Evolutionary conservation across 2,797 vertebrate genomes (phyloP).

Genomic region (Xyrichtys novacula): DNA sequence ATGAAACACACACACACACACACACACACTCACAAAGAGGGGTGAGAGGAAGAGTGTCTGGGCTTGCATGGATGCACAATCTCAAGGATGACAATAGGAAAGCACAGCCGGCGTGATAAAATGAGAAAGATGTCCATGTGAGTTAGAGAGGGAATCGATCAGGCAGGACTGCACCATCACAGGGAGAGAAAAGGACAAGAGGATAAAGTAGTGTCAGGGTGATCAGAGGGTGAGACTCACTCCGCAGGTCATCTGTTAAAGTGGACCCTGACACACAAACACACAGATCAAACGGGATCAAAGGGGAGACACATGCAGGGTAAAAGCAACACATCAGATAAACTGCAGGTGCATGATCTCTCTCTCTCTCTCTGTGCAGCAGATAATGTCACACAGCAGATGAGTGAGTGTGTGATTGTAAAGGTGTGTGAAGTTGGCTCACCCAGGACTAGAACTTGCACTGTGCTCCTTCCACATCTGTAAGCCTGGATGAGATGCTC

Average conservation of each 20-base stretch:
- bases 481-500: slow-evolving; percentile 47
- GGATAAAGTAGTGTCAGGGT: slow-evolving; percentile 26
- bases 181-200: slow-evolving; percentile 30
- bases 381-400: slow-evolving; percentile 23
- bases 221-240: slow-evolving; percentile 29
- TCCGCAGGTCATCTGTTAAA: slow-evolving; percentile 37
- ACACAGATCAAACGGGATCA: slow-evolving; percentile 20
- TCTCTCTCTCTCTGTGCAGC: not conserved
- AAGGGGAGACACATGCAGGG: not conserved
- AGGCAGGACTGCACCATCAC: slow-evolving; percentile 45
- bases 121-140: slow-evolving; percentile 59
- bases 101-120: slow-evolving; percentile 35
- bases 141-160: slow-evolving; percentile 60
- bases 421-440: slow-evolving; percentile 68
- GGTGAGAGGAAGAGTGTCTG: not conserved
- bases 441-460: slow-evolving; percentile 79
- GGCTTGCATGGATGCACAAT: slow-evolving; percentile 35
- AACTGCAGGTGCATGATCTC: not conserved
- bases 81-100: slow-evolving; percentile 51
- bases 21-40: slow-evolving; percentile 2
- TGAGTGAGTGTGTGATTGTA: slow-evolving; percentile 6
- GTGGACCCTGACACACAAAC: slow-evolving; percentile 20
- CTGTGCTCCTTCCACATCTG: slow-evolving; percentile 72
- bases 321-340: not conserved
- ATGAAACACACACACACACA: slow-evolving; percentile 25